These are phyloP conservation scores for Girardinichthys multiradiatus DNA, from an alignment of 2,113 vertebrate species.

Conservation along the genomic window DNA sequence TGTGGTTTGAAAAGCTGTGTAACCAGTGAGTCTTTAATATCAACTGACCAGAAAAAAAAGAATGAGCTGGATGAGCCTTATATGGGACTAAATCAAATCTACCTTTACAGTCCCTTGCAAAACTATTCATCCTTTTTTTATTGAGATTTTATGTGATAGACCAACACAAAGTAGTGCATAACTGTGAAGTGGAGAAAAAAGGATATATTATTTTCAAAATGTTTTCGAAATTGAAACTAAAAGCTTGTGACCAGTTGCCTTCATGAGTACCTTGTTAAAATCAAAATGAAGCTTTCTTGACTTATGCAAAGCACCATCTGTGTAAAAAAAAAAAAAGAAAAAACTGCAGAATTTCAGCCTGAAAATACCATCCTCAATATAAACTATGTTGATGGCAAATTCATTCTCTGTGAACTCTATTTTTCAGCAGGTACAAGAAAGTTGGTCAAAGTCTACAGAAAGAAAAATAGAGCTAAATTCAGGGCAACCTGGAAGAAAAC, in stretches of 20 bases:
- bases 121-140: background rate
- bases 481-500: background rate
- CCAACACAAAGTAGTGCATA: background rate
- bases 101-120: background rate
- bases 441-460: too few species aligned
- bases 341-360: too few species aligned
- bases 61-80: background rate
- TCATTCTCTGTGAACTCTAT: too few species aligned
- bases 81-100: background rate
- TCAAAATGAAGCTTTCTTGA: too few species aligned
- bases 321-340: too few species aligned
- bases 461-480: too few species aligned
- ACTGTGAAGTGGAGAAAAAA: too few species aligned
- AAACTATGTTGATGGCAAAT: too few species aligned
- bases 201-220: too few species aligned
- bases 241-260: background rate
- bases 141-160: background rate
- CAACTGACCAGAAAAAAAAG: background rate
- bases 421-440: too few species aligned
- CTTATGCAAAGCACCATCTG: too few species aligned
- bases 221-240: background rate
- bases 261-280: background rate
- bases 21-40: constrained; percentile 57
- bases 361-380: too few species aligned
- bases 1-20: constrained; percentile 17